These are phyloP conservation scores for Stictocephala bisonia DNA, from an alignment of 2,888 invertebrate species.

Conservation along the genomic window DNA sequence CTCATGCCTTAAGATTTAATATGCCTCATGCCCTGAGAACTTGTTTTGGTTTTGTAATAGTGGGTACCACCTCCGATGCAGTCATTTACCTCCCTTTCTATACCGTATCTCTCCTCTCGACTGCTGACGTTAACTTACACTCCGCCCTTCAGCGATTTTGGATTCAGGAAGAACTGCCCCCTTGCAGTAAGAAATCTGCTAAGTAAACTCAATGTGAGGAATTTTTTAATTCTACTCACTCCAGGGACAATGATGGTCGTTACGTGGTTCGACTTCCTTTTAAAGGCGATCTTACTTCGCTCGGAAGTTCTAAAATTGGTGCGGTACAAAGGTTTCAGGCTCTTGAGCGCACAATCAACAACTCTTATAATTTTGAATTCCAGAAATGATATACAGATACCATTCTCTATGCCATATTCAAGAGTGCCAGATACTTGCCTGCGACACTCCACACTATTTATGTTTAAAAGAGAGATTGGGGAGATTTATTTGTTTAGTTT, in stretches of 20 bases:
- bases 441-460: background rate
- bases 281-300: no score
- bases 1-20: background rate
- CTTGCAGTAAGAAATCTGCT: background rate
- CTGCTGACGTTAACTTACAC: background rate
- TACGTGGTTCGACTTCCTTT: no score
- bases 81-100: background rate
- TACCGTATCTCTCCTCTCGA: background rate
- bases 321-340: slow-evolving; percentile 1
- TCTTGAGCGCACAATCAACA: background rate
- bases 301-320: background rate
- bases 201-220: background rate
- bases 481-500: no score
- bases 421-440: background rate
- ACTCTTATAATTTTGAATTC: background rate
- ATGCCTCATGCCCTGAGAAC: slow-evolving; percentile 8
- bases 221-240: background rate
- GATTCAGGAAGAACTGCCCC: background rate
- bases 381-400: background rate
- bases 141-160: background rate
- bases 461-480: no score
- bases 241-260: background rate
- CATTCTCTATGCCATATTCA: background rate
- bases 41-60: background rate
- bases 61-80: background rate